Evolutionary conservation across 1,140 invertebrate species (phyloP), one percentile per base, ranked within the genome.

Genomic region (Rhopalosiphum padi): DNA sequence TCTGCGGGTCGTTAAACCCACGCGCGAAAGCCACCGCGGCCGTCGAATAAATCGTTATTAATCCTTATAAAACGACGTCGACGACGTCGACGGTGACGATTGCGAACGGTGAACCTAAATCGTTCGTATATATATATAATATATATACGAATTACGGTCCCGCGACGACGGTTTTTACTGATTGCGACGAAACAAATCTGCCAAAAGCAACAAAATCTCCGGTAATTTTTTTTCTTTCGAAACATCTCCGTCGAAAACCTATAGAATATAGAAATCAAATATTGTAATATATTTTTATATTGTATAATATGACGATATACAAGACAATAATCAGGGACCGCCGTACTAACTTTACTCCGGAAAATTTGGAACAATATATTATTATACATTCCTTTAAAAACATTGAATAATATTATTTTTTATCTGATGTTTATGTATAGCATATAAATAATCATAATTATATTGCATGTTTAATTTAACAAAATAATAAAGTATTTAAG

Each of bases 1-100:
- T 77, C 60, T 77, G 60, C 60, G 60, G 60, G 60, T 77, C 60
- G 60, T 77, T 77, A 77, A 77, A 77, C 60, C 60, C 60, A 77
- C 60, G 30, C 30, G 60, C 60, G 60, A 77, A 77, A 77, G 60
- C 60, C 60, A 77, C 30, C 60, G 11, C 60, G 60, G 60, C 60
- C 60, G 30, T n/a, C 60, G n/a, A 77, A 77, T 77, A 77, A 35
- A 77, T 77, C 60, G 60, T 77, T 77, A 77, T 77, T 77, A 77
- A 18, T 77, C n/a, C 30, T n/a, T 77, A 77, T 77, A n/a, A 77
- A 77, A 77, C 60, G 15, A n/a, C 60, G 53, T 23, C 55, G 25
- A 55, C 25, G 23, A 55, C 21, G 21, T 21, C 51, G 23, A 55
- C 53, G 23, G 9, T 46, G 46, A 55, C 55, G n/a, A 77, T 15